Conservation (phyloP, 2,888 invertebrate genomes). For the Malthinus flaveolus region DNA sequence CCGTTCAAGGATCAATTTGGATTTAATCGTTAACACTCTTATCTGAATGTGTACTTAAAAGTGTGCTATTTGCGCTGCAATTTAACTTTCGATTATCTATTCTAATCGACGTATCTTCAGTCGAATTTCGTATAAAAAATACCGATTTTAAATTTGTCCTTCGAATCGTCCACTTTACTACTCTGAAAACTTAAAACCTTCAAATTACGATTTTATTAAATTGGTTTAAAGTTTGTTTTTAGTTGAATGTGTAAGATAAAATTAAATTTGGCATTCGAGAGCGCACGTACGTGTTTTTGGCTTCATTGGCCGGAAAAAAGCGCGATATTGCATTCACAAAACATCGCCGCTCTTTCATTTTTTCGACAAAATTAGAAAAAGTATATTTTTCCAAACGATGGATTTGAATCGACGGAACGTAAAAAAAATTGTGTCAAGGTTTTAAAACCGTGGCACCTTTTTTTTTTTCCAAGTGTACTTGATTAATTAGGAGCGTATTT, state of each 20-base stretch:
- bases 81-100: not conserved
- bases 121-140: not conserved
- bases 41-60: constrained; percentile 1
- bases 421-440: no score
- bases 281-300: not conserved
- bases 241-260: no score
- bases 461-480: no score
- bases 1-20: not conserved
- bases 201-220: no score
- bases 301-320: not conserved
- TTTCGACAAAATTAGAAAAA: no score
- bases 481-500: no score
- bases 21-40: not conserved
- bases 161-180: no score
- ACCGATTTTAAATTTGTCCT: not conserved
- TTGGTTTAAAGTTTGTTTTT: no score
- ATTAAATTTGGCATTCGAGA: not conserved
- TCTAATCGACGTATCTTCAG: not conserved
- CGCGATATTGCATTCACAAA: not conserved
- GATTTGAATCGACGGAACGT: no score
- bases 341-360: not conserved
- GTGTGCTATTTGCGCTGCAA: not conserved
- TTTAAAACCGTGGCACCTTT: no score
- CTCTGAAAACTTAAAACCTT: no score
- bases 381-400: no score